Evolutionary conservation across 2,888 invertebrate species (phyloP), one percentile per base, ranked within the genome.

Genomic region (Halictus ligatus): DNA sequence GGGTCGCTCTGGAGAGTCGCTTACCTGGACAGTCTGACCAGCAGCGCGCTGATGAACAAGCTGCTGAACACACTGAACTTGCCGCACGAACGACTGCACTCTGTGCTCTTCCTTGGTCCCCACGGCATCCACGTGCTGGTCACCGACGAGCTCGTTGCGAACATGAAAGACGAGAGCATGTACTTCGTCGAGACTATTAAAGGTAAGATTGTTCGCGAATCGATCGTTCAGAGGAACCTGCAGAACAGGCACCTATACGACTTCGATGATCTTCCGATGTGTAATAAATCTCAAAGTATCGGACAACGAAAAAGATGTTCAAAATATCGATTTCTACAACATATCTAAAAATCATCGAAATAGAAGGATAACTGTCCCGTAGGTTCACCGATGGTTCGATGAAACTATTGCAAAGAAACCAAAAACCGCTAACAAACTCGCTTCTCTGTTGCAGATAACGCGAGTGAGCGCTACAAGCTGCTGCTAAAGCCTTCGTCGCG

Each of bases 121-220:
- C 97, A 97, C 90, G 98, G 98, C 25, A 98, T 99, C 12, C 97
- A 98, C 91, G 97, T 99, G 0, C 96, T 97, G 60, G 96, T 99
- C 43, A 98, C 97, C 58, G 98, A 98, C 94, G 98, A 98, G 92
- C 97, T 98, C 77, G 97, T 99, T 25, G 97, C 97, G 50, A 98
- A 98, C 94, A 96, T 98, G 90, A 97, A 97, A 88, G 98, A 98
- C 94, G 97, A 97, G 92, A 96, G 97, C 88, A 96, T 97, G 95
- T 98, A 97, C 94, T 95, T 96, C 82, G 95, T 97, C 84, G 97
- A 97, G 94, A 95, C 95, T 40, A 94, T 96, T 83, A 95, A 95
- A 95, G 96, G 96, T 96, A 90, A 81, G 29, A 21, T n/a, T 48
- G 5, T 18, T 21, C 40, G 15, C 75, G 12, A n/a, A 50, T 5